Conservation (phyloP, 1,140 invertebrate genomes). For the Drosophila dunni region DNA sequence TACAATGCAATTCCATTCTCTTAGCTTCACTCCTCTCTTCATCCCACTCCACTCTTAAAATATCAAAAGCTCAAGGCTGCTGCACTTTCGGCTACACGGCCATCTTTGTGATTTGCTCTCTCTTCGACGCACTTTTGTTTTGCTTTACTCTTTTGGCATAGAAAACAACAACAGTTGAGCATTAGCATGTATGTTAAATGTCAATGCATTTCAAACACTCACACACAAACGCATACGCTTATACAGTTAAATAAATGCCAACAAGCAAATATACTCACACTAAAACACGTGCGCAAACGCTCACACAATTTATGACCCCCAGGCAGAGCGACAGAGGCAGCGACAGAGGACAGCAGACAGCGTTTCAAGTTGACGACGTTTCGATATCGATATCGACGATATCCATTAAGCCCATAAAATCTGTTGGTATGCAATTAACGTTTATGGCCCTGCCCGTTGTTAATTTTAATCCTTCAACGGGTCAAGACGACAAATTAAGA, state of each 20-base stretch:
- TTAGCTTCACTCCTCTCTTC: neutral
- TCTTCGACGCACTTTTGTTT: slow-evolving; percentile 15
- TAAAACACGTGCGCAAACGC: slow-evolving; percentile 51
- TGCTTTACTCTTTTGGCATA: neutral
- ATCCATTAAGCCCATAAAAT: slow-evolving; percentile 83
- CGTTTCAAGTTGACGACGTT: slow-evolving; percentile 67
- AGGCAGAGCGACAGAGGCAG: neutral
- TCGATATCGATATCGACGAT: slow-evolving; percentile 69
- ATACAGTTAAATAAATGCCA: slow-evolving; percentile 8
- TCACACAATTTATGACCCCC: slow-evolving; percentile 70
- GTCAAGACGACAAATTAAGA: slow-evolving; percentile 75
- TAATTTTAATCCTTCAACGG: slow-evolving; percentile 69
- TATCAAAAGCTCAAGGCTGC: slow-evolving; percentile 34
- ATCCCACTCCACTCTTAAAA: neutral
- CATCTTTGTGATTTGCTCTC: slow-evolving; percentile 21
- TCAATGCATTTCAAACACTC: slow-evolving; percentile 50
- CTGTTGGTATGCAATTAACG: slow-evolving; percentile 81
- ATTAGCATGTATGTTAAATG: slow-evolving; percentile 48
- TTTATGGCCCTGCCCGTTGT: slow-evolving; percentile 66
- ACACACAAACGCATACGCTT: neutral
- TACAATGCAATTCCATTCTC: neutral
- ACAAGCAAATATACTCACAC: slow-evolving; percentile 48
- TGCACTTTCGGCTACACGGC: neutral
- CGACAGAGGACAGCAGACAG: neutral
- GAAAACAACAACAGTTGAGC: slow-evolving; percentile 32